Evolutionary conservation across 2,797 vertebrate species (phyloP).

Genomic region (Lepidocolaptes lacrymiger): DNA sequence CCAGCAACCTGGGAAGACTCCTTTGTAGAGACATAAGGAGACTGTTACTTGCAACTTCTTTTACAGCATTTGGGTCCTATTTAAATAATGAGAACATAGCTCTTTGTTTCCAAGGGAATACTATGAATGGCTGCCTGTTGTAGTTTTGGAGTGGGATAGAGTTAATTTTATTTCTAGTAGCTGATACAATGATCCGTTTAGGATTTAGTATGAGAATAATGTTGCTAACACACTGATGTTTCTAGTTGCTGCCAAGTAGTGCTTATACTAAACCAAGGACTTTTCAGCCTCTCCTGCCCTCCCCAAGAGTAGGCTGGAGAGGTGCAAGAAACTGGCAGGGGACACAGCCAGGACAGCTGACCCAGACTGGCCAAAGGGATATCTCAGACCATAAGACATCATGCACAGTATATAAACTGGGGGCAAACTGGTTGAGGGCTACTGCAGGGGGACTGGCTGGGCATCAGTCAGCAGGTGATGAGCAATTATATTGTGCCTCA

Average conservation of each 20-base stretch:
- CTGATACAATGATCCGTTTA: neutral
- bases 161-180: neutral
- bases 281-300: neutral
- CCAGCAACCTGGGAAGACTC: constrained; percentile 15
- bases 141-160: neutral
- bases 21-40: constrained; percentile 26
- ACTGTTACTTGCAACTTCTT: constrained; percentile 13
- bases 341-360: neutral
- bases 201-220: neutral
- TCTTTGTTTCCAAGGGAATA: constrained; percentile 24
- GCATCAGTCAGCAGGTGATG: neutral
- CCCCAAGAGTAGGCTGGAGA: neutral
- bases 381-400: neutral
- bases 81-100: constrained; percentile 60
- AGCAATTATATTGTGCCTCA: neutral
- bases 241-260: neutral
- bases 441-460: neutral
- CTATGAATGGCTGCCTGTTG: neutral
- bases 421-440: neutral
- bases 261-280: neutral
- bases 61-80: neutral
- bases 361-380: neutral
- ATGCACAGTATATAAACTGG: neutral
- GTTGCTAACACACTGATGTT: neutral
- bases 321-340: neutral